Base-by-base conservation (phyloP, 2,113 vertebrate species). In the Aleadryas rufinucha region DNA sequence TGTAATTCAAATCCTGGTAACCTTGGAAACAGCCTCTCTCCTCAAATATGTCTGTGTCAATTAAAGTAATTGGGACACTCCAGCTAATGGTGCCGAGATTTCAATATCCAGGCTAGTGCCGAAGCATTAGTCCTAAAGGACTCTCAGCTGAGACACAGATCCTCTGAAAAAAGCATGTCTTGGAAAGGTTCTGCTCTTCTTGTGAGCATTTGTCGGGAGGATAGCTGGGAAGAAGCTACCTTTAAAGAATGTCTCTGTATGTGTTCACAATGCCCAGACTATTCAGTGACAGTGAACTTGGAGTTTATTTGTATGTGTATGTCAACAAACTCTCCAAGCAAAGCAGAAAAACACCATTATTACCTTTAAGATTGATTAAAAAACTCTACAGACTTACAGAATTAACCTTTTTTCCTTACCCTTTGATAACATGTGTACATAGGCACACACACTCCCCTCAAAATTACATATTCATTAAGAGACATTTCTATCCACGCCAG, bases 1-100 rank as follows among this genome's bases (percentile, higher is more conserved):
- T 85, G 79, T 54, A 89, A 94, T 90, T 93, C 82, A 91, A 87
- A 91, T 94, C 77, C 75, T 47, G 37, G 91, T 95, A 94, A 77
- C 93, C 91, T 87, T 95, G 93, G 96, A 93, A 95, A 96, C 87
- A 91, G 91, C 78, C 70, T 94, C 65, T 87, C 86, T 89, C 84
- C 84, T 94, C 91, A 91, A 63, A 87, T 85, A 87, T 39, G 66
- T 68, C 77, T 37, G 10, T 69, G 81, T 91, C 91, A 96, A 94
- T 96, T 96, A 90, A 97, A 96, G 87, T 95, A 97, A 96, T 87
- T 93, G 84, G 95, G 94, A 93, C 95, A 96, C 89, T 94, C 81
- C 66, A 96, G 70, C 59, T 95, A 96, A 95, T 80, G 75, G 81
- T 57, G 91, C 57, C 8, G 50, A 42, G 74, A 91, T 95, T 93